A percentile compares a stretch with the other conserved stretches of the same genome.
phyloP scores from a whole-genome alignment of 2,888 invertebrate species.

The Oegoconia quadripuncta region DNA sequence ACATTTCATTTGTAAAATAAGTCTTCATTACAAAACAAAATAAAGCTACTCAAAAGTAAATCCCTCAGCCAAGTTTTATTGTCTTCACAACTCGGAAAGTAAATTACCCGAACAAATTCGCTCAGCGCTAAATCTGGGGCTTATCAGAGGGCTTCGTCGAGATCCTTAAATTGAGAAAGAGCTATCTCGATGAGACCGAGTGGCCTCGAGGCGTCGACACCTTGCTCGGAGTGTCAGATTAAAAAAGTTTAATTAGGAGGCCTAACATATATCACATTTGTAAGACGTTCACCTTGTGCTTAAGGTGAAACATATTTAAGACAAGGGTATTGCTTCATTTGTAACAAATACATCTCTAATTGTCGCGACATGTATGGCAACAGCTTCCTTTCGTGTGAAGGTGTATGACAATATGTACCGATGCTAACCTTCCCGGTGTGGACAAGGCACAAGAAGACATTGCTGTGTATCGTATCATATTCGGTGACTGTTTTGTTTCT shows the following conservation, averaged over 20 bases:
- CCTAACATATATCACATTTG: constrained; percentile 41
- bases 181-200: constrained; percentile 62
- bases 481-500: no score
- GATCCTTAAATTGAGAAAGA: constrained; percentile 69
- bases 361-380: no score
- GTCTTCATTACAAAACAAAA: constrained; percentile 59
- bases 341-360: no score
- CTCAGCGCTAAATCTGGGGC: constrained; percentile 71
- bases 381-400: no score
- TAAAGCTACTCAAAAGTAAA: constrained; percentile 57
- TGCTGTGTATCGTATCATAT: no score
- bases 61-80: constrained; percentile 63
- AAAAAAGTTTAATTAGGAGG: constrained; percentile 68
- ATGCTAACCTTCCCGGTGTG: no score
- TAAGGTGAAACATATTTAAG: background rate
- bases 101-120: constrained; percentile 75
- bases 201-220: constrained; percentile 60
- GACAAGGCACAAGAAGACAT: no score
- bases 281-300: constrained; percentile 15
- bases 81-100: constrained; percentile 72
- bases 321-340: background rate
- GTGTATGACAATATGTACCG: no score
- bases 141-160: constrained; percentile 63
- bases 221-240: constrained; percentile 52
- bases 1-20: constrained; percentile 47